These are phyloP conservation scores for Hippocampus abdominalis DNA, from an alignment of 2,113 vertebrate species.

Conservation along the genomic window DNA sequence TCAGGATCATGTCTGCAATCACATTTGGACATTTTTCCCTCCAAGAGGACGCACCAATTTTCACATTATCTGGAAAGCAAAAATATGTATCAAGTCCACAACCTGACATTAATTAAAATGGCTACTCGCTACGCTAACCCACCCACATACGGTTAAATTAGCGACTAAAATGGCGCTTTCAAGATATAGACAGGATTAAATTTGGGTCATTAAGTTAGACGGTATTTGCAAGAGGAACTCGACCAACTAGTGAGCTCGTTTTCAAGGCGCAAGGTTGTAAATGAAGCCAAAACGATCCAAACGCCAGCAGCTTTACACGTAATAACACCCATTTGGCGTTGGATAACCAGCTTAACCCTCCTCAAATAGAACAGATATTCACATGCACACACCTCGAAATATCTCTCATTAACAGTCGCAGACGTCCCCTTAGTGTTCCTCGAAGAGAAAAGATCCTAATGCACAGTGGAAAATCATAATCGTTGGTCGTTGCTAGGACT, in stretches of 20 bases:
- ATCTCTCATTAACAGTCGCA: conserved; percentile 36
- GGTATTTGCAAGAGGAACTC: too few relatives aligned
- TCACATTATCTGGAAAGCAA: background rate
- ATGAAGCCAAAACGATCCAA: background rate
- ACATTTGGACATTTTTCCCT: too few relatives aligned
- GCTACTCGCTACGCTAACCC: background rate
- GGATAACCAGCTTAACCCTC: conserved; percentile 46
- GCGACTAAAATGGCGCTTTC: too few relatives aligned
- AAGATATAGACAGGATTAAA: too few relatives aligned
- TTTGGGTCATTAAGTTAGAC: too few relatives aligned
- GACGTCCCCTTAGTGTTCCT: conserved; percentile 1
- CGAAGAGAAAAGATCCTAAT: conserved; percentile 2
- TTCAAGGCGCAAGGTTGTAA: background rate
- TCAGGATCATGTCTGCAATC: too few relatives aligned
- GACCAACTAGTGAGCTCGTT: background rate
- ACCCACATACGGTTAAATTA: background rate
- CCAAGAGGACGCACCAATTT: background rate
- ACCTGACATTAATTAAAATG: background rate
- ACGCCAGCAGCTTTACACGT: conserved; percentile 4
- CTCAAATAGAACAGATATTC: conserved; percentile 21
- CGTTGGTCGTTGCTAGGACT: background rate
- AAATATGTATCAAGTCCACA: too few relatives aligned
- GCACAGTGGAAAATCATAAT: background rate
- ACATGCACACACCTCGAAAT: conserved; percentile 38
- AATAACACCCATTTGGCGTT: conserved; percentile 11